These are phyloP conservation scores for Ophioninae sp. DNA, from an alignment of 2,888 invertebrate genomes.

Conservation along the genomic window DNA sequence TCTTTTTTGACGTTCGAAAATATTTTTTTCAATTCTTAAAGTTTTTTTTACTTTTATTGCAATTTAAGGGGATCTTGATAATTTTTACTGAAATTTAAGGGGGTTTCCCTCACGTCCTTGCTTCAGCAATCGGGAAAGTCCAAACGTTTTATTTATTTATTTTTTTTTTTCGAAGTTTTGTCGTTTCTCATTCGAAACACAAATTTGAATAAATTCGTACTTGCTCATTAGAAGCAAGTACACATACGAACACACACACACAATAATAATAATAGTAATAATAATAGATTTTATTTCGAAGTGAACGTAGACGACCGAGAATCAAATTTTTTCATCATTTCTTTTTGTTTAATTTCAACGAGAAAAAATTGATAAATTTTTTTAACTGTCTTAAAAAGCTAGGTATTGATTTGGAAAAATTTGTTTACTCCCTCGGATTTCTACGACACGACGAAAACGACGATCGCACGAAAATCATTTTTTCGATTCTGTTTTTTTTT, in stretches of 20 bases:
- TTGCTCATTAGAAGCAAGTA: conserved; percentile 31
- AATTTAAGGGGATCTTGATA: no score
- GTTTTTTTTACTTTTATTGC: no score
- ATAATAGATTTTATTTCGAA: conserved; percentile 13
- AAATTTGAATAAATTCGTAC: conserved; percentile 37
- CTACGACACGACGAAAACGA: conserved; percentile 46
- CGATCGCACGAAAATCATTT: conserved; percentile 35
- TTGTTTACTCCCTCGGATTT: conserved; percentile 41
- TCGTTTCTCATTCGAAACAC: background rate
- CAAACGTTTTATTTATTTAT: no score
- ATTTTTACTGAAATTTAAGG: no score
- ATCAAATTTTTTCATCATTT: conserved; percentile 31
- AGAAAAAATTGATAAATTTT: background rate
- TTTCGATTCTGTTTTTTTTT: background rate
- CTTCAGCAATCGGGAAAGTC: no score
- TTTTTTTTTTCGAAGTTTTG: no score
- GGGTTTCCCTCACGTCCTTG: no score
- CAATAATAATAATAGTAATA: conserved; percentile 1
- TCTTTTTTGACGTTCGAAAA: conserved; percentile 44
- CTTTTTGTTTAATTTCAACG: background rate
- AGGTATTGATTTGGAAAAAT: background rate
- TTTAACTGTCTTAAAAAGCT: background rate
- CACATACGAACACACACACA: conserved; percentile 22
- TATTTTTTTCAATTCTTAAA: conserved; percentile 12
- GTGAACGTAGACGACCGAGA: conserved; percentile 52